A percentile compares a stretch with the other conserved stretches of the same genome.
Evolutionary conservation across 1,140 invertebrate genomes (phyloP).

Genomic region (Halictus rubicundus): DNA sequence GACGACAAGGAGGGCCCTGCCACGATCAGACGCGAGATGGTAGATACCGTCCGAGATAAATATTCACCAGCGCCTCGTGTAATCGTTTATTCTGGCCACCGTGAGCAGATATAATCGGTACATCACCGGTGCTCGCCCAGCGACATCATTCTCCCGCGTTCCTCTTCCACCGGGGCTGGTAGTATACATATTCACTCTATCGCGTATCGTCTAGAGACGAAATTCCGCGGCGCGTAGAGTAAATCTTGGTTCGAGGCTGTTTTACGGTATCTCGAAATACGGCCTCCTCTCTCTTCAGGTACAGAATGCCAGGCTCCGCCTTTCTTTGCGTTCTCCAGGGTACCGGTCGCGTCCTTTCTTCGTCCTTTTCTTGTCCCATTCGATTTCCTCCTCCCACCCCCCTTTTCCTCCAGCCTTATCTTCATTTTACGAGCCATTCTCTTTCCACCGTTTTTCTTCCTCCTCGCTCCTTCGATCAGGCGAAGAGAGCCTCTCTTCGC

Average conservation of each 20-base stretch:
- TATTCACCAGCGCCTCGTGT: conserved; percentile 51
- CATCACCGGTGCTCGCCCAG: conserved; percentile 46
- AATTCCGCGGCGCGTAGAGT: conserved; percentile 22
- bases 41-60: conserved; percentile 53
- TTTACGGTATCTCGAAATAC: conserved; percentile 52
- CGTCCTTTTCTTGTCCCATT: background rate
- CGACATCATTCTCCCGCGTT: conserved; percentile 39
- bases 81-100: conserved; percentile 51
- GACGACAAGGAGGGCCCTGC: conserved; percentile 38
- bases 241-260: conserved; percentile 49
- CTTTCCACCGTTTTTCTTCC: background rate
- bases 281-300: conserved; percentile 3
- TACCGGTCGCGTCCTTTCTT: too few relatives aligned
- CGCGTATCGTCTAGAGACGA: conserved; percentile 18
- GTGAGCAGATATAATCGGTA: conserved; percentile 53
- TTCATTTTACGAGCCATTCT: conserved; percentile 23
- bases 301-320: conserved; percentile 22
- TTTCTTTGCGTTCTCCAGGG: conserved; percentile 27
- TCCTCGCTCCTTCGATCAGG: background rate
- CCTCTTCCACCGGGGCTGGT: conserved; percentile 13
- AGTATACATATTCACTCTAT: background rate
- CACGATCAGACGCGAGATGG: conserved; percentile 46
- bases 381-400: background rate
- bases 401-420: background rate
- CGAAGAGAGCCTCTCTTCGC: too few relatives aligned